phyloP scores from a whole-genome alignment of 2,888 invertebrate species.

The Cerastoderma edule region DNA sequence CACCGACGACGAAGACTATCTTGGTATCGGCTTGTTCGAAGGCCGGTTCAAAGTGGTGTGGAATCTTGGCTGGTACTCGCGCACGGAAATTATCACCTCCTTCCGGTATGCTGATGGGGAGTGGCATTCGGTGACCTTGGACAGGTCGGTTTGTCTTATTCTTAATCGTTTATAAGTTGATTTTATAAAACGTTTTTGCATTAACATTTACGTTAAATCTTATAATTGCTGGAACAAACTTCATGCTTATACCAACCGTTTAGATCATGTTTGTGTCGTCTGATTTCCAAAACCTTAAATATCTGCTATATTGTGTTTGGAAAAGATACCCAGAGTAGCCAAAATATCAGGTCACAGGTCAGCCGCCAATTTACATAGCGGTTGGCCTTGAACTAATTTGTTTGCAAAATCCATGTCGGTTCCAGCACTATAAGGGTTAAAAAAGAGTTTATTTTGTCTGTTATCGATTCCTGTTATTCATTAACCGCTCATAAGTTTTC shows the following conservation, averaged over 20 bases:
- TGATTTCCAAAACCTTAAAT: background rate
- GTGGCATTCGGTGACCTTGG: constrained; percentile 40
- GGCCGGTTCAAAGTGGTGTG: constrained; percentile 48
- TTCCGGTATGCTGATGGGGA: constrained; percentile 32
- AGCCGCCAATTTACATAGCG: no score
- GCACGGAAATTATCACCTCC: constrained; percentile 25
- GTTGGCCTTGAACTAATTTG: no score
- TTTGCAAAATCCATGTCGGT: no score
- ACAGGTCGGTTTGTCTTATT: constrained; percentile 25
- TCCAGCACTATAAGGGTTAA: no score
- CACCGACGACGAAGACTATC: constrained; percentile 48
- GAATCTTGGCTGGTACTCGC: constrained; percentile 53
- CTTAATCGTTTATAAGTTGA: background rate
- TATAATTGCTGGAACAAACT: background rate
- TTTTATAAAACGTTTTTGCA: background rate
- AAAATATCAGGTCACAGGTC: no score
- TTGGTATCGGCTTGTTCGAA: constrained; percentile 45
- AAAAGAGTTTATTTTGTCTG: no score
- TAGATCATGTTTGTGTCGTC: background rate
- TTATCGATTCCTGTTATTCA: no score
- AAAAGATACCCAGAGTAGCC: no score
- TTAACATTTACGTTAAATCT: background rate
- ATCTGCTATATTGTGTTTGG: no score
- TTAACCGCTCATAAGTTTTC: no score
- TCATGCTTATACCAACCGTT: background rate